phyloP scores from a whole-genome alignment of 2,797 vertebrate species.

The Phaenicophaeus curvirostris region DNA sequence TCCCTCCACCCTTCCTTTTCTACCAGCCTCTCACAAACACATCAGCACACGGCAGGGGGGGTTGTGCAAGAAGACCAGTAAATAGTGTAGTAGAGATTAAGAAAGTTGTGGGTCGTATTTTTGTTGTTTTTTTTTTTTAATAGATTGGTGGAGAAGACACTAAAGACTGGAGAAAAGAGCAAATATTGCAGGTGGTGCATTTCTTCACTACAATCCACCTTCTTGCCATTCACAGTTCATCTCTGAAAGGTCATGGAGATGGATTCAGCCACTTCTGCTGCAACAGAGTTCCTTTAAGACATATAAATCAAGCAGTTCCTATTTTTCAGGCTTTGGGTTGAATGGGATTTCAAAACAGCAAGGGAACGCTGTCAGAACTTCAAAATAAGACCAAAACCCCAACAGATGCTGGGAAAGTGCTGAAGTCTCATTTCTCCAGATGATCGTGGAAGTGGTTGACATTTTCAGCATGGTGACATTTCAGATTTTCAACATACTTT shows the following conservation, averaged over 20 bases:
- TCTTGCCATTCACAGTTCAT: neutral
- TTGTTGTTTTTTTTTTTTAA: neutral
- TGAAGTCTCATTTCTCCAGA: neutral
- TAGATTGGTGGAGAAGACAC: neutral
- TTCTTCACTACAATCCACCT: neutral
- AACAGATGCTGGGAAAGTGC: neutral
- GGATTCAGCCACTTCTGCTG: neutral
- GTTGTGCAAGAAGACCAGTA: too few species aligned
- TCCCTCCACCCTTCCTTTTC: neutral
- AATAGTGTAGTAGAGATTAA: neutral
- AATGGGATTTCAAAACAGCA: neutral
- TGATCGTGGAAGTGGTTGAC: neutral
- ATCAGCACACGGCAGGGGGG: neutral
- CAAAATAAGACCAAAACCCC: neutral
- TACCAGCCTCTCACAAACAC: neutral
- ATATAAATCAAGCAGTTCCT: neutral
- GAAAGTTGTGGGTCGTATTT: neutral
- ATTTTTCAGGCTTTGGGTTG: neutral
- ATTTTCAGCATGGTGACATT: constrained; percentile 24
- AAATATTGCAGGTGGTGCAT: neutral
- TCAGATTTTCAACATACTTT: neutral
- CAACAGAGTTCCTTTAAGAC: neutral
- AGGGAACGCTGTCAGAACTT: neutral
- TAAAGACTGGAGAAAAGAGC: neutral
- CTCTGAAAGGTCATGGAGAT: neutral